These are phyloP conservation scores for Mormyrus hasselquistii DNA, from an alignment of 2,797 vertebrate genomes.

Conservation along the genomic window DNA sequence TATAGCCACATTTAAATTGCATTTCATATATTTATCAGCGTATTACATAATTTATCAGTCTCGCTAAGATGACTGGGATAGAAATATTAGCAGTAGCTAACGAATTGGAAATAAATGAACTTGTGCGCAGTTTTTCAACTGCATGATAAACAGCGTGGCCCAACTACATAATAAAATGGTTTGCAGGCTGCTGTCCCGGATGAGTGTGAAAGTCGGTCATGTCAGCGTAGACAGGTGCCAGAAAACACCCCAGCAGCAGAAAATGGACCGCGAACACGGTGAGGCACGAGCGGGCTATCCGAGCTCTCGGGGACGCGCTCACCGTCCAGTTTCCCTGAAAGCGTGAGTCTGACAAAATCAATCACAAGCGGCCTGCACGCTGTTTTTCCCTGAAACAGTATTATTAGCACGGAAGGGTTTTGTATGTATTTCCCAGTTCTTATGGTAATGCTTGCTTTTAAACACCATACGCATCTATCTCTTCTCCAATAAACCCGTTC, in stretches of 20 bases:
- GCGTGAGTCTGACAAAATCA: not conserved
- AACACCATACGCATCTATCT: not conserved
- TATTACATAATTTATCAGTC: not conserved
- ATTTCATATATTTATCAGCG: not conserved
- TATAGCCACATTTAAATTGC: not conserved
- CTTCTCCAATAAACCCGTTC: not conserved
- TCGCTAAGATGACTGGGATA: conserved; percentile 1
- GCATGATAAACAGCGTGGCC: not conserved
- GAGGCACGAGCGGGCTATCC: not conserved
- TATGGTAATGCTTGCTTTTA: not conserved
- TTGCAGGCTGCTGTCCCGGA: not conserved
- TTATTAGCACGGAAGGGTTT: not conserved
- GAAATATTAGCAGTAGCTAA: not conserved
- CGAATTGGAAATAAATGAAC: not conserved
- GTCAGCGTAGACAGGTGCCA: not conserved
- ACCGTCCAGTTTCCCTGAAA: not conserved
- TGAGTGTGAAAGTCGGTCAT: not conserved
- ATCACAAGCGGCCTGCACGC: not conserved
- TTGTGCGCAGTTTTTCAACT: not conserved
- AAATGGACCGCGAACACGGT: not conserved
- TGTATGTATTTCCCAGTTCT: not conserved
- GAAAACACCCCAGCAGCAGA: not conserved
- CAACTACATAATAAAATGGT: not conserved
- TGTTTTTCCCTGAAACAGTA: not conserved
- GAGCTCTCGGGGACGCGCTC: not conserved